These are phyloP conservation scores for Podotricha telesiphe DNA, from an alignment of 2,888 invertebrate genomes.

Conservation along the genomic window DNA sequence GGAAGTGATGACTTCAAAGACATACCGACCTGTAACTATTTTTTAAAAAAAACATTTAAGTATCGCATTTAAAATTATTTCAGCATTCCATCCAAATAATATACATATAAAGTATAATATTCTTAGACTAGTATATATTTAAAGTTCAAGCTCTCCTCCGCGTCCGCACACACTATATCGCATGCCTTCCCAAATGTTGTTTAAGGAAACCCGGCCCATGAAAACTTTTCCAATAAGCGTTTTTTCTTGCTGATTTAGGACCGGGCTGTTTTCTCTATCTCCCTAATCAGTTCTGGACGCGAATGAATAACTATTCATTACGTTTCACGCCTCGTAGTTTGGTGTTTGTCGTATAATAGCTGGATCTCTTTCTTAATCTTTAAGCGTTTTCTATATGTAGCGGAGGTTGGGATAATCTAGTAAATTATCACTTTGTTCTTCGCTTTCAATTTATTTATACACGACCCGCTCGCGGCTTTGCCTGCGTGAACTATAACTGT, in stretches of 20 bases:
- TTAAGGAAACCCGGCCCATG: conserved; percentile 41
- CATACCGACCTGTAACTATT: too few relatives aligned
- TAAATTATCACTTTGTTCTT: too few relatives aligned
- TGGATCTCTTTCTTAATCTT: not conserved
- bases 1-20: too few relatives aligned
- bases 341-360: conserved; percentile 12
- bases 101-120: too few relatives aligned
- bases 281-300: conserved; percentile 39
- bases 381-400: not conserved
- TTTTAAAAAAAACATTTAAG: too few relatives aligned
- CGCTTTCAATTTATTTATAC: too few relatives aligned
- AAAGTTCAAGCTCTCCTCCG: not conserved
- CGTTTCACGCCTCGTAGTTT: conserved; percentile 31
- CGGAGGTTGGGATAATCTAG: too few relatives aligned
- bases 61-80: too few relatives aligned
- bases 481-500: too few relatives aligned
- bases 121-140: too few relatives aligned
- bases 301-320: conserved; percentile 39
- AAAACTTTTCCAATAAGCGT: conserved; percentile 62
- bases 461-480: too few relatives aligned
- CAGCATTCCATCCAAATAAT: too few relatives aligned
- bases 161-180: conserved; percentile 27
- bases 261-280: conserved; percentile 45
- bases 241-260: conserved; percentile 54
- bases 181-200: conserved; percentile 44